Conservation (phyloP, 2,113 vertebrate genomes). For the Heteronetta atricapilla region DNA sequence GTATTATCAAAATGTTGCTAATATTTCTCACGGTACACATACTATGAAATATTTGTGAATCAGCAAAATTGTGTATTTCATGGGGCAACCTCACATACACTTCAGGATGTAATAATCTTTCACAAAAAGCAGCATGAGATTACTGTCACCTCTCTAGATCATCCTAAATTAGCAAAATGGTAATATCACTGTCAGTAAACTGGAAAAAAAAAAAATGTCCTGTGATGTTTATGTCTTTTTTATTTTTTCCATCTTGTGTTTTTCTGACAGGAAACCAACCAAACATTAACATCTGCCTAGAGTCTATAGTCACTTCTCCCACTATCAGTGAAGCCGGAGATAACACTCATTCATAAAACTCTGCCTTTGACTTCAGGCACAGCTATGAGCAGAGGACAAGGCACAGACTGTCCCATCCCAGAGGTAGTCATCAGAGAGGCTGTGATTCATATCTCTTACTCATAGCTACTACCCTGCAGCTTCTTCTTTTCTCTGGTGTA, state of each 20-base stretch:
- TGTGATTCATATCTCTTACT: not conserved
- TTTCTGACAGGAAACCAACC: not conserved
- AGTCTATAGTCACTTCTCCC: not conserved
- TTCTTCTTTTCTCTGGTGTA: not conserved
- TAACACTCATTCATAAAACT: not conserved
- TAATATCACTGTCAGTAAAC: not conserved
- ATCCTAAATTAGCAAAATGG: not conserved
- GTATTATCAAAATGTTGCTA: not conserved
- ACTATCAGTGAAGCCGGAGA: not conserved
- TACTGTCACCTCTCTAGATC: not conserved
- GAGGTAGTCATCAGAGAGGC: not conserved
- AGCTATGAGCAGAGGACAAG: not conserved
- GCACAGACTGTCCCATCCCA: not conserved
- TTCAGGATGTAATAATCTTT: not conserved
- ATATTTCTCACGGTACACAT: not conserved
- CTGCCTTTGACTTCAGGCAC: not conserved
- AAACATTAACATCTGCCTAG: not conserved
- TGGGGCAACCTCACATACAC: not conserved
- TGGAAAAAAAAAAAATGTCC: not conserved
- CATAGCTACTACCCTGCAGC: not conserved
- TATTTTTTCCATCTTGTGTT: not conserved
- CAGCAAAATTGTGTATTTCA: not conserved
- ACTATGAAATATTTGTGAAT: not conserved
- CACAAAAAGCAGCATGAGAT: not conserved
- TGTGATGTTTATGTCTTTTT: not conserved